Evolutionary conservation across 2,113 vertebrate species (phyloP).

Genomic region (Podocnemis expansa): DNA sequence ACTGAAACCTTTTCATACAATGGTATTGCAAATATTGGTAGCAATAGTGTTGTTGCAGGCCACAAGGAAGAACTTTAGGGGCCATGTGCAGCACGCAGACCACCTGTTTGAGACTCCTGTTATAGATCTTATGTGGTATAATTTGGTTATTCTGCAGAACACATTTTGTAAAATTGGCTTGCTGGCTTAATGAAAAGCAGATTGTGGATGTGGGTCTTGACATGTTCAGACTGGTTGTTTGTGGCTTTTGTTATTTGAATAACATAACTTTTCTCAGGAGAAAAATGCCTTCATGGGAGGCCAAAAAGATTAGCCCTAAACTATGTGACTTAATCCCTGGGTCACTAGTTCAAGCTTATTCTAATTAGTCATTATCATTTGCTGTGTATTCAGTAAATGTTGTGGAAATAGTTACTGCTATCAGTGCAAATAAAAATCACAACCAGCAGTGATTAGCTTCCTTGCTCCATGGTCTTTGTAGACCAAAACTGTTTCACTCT

Average conservation of each 20-base stretch:
- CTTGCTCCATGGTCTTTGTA: constrained; percentile 8
- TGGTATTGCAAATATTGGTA: no score
- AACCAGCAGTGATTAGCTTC: constrained; percentile 40
- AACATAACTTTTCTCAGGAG: not conserved
- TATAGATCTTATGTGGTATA: not conserved
- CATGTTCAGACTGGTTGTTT: not conserved
- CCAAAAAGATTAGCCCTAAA: not conserved
- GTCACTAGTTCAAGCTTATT: not conserved
- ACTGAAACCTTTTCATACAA: no score
- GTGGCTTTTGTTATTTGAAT: not conserved
- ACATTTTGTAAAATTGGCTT: constrained; percentile 10
- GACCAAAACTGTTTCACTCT: not conserved
- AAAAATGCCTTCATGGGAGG: accelerated
- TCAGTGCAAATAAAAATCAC: constrained; percentile 7
- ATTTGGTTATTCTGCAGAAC: constrained; percentile 8
- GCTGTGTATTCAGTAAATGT: not conserved
- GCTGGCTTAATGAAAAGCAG: not conserved
- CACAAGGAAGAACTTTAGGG: no score
- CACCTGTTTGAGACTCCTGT: no score
- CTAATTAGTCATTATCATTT: not conserved
- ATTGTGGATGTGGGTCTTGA: not conserved
- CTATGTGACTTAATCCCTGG: not conserved
- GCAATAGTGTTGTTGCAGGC: no score
- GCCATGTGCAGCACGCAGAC: no score
- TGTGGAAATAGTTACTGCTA: not conserved